phyloP scores from a whole-genome alignment of 2,888 invertebrate genomes.

The Cerceris rybyensis region DNA sequence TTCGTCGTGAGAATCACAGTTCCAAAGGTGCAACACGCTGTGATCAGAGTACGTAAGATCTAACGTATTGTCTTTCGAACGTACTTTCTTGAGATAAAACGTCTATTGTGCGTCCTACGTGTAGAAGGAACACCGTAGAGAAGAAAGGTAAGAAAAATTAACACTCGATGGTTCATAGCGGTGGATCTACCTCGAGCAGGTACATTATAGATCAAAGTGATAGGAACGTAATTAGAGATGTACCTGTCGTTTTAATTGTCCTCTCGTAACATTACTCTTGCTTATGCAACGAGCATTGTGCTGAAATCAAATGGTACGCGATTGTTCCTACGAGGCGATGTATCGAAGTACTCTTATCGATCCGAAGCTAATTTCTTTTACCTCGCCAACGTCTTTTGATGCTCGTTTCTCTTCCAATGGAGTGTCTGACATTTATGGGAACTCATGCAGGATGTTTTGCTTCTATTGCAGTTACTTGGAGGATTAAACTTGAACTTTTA shows the following conservation, averaged over 20 bases:
- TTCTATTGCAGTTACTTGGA: no score
- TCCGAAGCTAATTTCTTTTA: no score
- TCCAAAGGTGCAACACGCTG: conserved; percentile 27
- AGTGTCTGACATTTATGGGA: no score
- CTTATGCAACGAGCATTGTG: neutral
- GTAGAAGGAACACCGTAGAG: neutral
- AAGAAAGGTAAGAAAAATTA: conserved; percentile 1
- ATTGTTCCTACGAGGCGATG: no score
- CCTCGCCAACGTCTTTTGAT: no score
- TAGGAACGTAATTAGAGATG: conserved; percentile 30
- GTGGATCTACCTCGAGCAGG: conserved; percentile 37
- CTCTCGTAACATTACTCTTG: neutral
- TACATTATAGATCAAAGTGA: conserved; percentile 25
- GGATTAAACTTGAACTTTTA: no score
- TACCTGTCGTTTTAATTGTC: conserved; percentile 12
- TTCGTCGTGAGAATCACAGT: conserved; percentile 33
- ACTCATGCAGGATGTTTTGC: no score
- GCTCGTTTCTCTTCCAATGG: no score
- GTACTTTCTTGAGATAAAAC: conserved; percentile 14
- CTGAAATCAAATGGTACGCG: no score
- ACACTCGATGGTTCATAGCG: conserved; percentile 27
- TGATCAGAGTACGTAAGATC: conserved; percentile 42
- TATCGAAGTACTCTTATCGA: no score
- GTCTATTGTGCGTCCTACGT: conserved; percentile 42
- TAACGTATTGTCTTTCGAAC: conserved; percentile 48